phyloP scores from a whole-genome alignment of 1,140 invertebrate species.

The Nilaparvata lugens region DNA sequence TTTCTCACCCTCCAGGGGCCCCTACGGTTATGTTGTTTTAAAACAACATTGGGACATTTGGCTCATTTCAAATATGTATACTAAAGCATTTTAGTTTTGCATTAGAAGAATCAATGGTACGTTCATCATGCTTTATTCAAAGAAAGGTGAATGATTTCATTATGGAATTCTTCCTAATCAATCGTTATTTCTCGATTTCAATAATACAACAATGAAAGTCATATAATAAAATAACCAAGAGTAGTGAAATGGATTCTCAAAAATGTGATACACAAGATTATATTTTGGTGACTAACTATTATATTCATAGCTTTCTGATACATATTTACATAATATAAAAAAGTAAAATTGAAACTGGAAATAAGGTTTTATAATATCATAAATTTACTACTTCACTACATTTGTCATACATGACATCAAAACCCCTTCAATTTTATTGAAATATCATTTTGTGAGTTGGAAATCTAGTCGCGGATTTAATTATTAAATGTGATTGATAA shows the following conservation, averaged over 20 bases:
- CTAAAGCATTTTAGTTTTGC: background rate
- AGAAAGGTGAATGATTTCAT: background rate
- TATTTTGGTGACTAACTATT: background rate
- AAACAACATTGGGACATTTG: background rate
- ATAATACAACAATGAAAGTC: background rate
- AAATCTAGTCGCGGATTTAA: too few relatives aligned
- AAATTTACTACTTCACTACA: too few relatives aligned
- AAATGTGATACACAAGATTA: too few relatives aligned
- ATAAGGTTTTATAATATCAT: background rate
- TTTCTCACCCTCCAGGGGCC: background rate
- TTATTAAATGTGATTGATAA: too few relatives aligned
- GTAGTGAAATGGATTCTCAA: background rate
- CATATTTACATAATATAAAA: background rate
- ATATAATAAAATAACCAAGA: background rate
- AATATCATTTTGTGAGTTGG: too few relatives aligned
- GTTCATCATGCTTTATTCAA: background rate
- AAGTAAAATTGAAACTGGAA: background rate
- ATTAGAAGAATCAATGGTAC: background rate
- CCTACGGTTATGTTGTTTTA: background rate
- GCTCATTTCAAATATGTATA: background rate
- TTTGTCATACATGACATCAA: too few relatives aligned
- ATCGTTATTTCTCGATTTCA: background rate
- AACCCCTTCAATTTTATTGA: too few relatives aligned
- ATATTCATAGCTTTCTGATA: background rate
- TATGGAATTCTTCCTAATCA: background rate